These are phyloP conservation scores for Dasyprocta punctata DNA, from an alignment of 2,113 vertebrate genomes.

Conservation along the genomic window DNA sequence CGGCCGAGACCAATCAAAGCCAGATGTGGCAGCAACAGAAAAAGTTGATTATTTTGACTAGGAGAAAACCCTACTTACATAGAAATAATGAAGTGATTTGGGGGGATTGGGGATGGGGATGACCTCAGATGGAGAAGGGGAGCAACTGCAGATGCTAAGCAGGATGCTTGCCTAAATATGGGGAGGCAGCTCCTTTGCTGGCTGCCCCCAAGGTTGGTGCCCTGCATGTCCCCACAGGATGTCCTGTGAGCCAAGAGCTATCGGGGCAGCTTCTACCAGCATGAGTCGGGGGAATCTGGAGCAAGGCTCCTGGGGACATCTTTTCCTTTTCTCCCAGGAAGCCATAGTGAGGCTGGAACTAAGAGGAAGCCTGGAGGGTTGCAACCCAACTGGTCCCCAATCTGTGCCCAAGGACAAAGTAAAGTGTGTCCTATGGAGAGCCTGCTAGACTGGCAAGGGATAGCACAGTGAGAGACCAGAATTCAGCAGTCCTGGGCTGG, in stretches of 20 bases:
- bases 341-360: fast-evolving
- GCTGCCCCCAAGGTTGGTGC: background rate
- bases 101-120: constrained; percentile 76
- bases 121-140: constrained; percentile 69
- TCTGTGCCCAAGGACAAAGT: background rate
- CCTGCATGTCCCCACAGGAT: fast-evolving
- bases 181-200: background rate
- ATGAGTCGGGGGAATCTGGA: background rate
- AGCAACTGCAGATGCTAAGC: constrained; percentile 64
- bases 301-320: background rate
- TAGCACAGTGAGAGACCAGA: background rate
- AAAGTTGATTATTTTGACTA: constrained; percentile 83
- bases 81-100: constrained; percentile 82
- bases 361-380: background rate
- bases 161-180: constrained; percentile 45
- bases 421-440: fast-evolving
- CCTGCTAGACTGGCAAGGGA: background rate
- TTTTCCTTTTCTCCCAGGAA: background rate
- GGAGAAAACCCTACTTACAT: constrained; percentile 79
- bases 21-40: constrained; percentile 84
- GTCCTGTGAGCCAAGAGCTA: fast-evolving
- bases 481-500: background rate
- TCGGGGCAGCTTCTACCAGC: too few relatives aligned
- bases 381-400: too few relatives aligned
- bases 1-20: constrained; percentile 84